A percentile compares a stretch with the other conserved stretches of the same genome.
Evolutionary conservation across 2,888 invertebrate genomes (phyloP).

Genomic region (Thumatha senex): DNA sequence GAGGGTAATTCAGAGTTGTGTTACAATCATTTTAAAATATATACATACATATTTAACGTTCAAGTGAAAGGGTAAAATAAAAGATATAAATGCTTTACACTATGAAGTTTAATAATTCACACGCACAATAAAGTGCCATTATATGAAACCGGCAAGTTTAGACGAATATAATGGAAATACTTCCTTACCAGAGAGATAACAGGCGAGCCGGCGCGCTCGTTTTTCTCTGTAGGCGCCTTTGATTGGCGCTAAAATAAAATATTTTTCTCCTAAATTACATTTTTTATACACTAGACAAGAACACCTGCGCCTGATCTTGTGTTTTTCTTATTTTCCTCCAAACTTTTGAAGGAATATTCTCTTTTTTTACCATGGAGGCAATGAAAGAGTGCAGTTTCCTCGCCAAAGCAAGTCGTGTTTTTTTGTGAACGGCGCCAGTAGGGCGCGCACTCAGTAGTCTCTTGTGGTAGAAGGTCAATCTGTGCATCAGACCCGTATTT

Average conservation of each 20-base stretch:
- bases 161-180: conserved; percentile 44
- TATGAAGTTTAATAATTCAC: conserved; percentile 74
- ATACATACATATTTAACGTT: too few species aligned
- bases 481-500: conserved; percentile 32
- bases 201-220: conserved; percentile 34
- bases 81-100: conserved; percentile 63
- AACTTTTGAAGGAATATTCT: conserved; percentile 47
- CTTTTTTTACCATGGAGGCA: conserved; percentile 41
- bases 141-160: conserved; percentile 63
- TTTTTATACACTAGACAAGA: conserved; percentile 65
- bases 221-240: conserved; percentile 30
- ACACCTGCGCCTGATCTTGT: conserved; percentile 57
- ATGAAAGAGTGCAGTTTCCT: conserved; percentile 52
- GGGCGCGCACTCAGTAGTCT: conserved; percentile 46
- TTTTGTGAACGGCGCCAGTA: conserved; percentile 43
- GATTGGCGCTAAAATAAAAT: conserved; percentile 47
- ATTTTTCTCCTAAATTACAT: conserved; percentile 42
- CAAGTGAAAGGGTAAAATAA: conserved; percentile 18
- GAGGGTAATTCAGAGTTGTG: too few species aligned
- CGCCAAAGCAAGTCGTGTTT: conserved; percentile 45
- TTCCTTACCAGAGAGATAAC: conserved; percentile 27
- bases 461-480: conserved; percentile 48
- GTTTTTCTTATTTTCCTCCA: conserved; percentile 59
- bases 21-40: too few species aligned
- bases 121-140: conserved; percentile 70